These are phyloP conservation scores for Muscina levida DNA, from an alignment of 2,888 invertebrate genomes.

Conservation along the genomic window DNA sequence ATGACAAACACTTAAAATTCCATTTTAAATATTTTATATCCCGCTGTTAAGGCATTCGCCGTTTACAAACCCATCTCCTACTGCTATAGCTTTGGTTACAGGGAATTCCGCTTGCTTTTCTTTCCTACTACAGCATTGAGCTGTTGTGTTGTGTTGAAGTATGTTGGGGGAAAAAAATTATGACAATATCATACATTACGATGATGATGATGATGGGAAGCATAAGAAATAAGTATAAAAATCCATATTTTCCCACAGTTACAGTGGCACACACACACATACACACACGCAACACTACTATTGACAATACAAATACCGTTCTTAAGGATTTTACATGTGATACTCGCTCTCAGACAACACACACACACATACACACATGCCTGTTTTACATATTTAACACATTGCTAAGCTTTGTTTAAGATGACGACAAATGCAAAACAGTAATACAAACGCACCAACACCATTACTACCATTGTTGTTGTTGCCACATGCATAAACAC, in stretches of 20 bases:
- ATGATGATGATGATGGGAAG: slow-evolving; percentile 39
- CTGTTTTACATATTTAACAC: not conserved
- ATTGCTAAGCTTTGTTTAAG: slow-evolving; percentile 18
- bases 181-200: slow-evolving; percentile 45
- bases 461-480: not conserved
- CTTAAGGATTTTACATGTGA: not conserved
- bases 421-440: no score
- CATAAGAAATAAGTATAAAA: slow-evolving; percentile 36
- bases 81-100: no score
- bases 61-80: no score
- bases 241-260: slow-evolving; percentile 15
- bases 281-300: not conserved
- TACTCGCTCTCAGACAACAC: no score
- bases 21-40: slow-evolving; percentile 57
- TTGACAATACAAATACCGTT: not conserved
- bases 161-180: slow-evolving; percentile 9
- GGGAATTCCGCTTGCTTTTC: not conserved
- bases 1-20: slow-evolving; percentile 61
- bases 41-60: slow-evolving; percentile 39
- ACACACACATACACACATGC: not conserved
- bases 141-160: not conserved
- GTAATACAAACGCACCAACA: slow-evolving; percentile 1
- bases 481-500: no score
- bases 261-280: slow-evolving; percentile 19
- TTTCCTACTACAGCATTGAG: not conserved